Base-by-base conservation (phyloP, 2,888 invertebrate species). In the Cheilosia pagana region DNA sequence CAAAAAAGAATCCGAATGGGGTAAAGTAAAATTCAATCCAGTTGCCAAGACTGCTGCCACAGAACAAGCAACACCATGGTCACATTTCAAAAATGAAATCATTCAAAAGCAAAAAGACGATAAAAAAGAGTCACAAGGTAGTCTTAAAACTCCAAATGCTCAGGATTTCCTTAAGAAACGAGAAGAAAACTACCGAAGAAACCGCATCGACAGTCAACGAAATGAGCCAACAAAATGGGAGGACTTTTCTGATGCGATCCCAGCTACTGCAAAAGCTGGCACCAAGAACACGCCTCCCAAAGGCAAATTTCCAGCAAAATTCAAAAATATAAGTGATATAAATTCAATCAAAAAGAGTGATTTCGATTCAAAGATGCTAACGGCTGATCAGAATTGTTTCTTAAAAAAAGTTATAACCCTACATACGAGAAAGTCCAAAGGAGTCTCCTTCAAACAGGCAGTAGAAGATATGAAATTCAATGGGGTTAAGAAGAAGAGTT, bases 61-160 rank as follows among this genome's bases (percentile, higher is more conserved):
- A 25, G 88, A 88, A 35, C 14, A 65, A n/a, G 81, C 91, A 7
- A 88, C 88, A 12, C 90, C 91, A 3, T 91, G 92, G 91, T 75
- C 87, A 0, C 88, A 89, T 48, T 89, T 90, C 19, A 90, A 89
- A 43, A 87, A 87, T 31, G 89, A 89, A 19, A 88, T 91, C 0
- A 68, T 89, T 3, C 87, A 88, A 10, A 88, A 88, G 43, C 87
- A 89, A 21, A 75, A 83, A 1, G 87, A 88, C 16, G 83, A 87
- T n/a, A 85, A 74, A 25, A 87, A 82, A 0, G 67, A 76, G n/a
- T 6, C 60, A 7, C 57, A 25, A 6, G 39, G 25, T 1, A 45
- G 53, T 5, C 5, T 31, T 5, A 45, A 62, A 5, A 50, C 41
- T 41, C 1, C 76, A n/a, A 79, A 88, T 19, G 88, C 88, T 2